phyloP scores from a whole-genome alignment of 2,797 vertebrate genomes.

The Amphiprion clarkii region DNA sequence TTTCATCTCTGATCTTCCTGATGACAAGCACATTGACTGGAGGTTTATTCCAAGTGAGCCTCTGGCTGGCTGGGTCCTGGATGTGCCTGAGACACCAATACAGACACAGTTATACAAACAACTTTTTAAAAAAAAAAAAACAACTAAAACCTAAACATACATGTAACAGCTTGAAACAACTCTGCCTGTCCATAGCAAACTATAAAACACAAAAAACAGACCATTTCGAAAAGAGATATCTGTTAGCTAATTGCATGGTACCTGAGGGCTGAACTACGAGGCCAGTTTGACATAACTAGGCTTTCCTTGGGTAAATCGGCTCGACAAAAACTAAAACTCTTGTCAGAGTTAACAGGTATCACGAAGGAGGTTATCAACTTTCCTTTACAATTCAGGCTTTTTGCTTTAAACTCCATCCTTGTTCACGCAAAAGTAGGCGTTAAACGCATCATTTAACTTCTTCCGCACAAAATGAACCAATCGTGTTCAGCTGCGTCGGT shows the following conservation, averaged over 20 bases:
- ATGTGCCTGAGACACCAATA: slow-evolving; percentile 82
- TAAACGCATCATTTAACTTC: too few relatives aligned
- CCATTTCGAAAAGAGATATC: neutral
- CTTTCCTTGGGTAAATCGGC: too few relatives aligned
- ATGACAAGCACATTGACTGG: slow-evolving; percentile 87
- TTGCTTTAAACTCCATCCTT: too few relatives aligned
- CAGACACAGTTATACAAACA: slow-evolving; percentile 11
- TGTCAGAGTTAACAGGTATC: too few relatives aligned
- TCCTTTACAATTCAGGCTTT: too few relatives aligned
- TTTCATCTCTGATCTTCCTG: slow-evolving; percentile 87
- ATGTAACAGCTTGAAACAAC: neutral
- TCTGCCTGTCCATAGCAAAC: neutral
- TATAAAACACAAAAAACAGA: neutral
- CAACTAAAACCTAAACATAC: neutral
- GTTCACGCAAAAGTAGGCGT: too few relatives aligned
- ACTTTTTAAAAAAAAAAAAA: neutral
- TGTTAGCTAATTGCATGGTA: neutral
- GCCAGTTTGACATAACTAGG: too few relatives aligned
- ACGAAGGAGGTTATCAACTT: too few relatives aligned
- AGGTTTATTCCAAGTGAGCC: slow-evolving; percentile 88
- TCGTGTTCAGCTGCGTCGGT: too few relatives aligned
- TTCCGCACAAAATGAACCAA: too few relatives aligned
- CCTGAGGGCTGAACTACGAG: too few relatives aligned
- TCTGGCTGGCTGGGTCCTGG: slow-evolving; percentile 89
- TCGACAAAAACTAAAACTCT: too few relatives aligned